phyloP scores from a whole-genome alignment of 2,113 vertebrate species.

The Perca flavescens region DNA sequence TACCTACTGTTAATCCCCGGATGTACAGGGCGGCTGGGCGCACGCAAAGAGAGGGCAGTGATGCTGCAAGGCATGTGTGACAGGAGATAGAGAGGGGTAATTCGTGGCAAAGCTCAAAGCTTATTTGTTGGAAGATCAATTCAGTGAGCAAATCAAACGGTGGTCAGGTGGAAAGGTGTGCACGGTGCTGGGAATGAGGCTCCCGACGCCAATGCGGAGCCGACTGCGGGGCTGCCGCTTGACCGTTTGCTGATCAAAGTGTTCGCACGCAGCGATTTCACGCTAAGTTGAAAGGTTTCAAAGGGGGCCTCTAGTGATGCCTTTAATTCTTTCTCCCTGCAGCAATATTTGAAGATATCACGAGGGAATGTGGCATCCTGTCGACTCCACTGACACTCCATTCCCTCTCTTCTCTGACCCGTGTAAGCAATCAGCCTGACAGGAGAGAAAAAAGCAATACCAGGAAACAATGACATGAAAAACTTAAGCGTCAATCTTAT shows the following conservation, averaged over 20 bases:
- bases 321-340: slow-evolving; percentile 58
- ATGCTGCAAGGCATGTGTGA: slow-evolving; percentile 36
- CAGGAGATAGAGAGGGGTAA: slow-evolving; percentile 33
- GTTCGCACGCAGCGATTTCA: slow-evolving; percentile 68
- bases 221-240: slow-evolving; percentile 56
- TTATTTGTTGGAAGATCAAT: slow-evolving; percentile 70
- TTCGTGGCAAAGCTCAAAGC: slow-evolving; percentile 53
- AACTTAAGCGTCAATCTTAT: slow-evolving; percentile 3
- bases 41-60: slow-evolving; percentile 5
- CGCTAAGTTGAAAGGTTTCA: slow-evolving; percentile 77
- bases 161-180: slow-evolving; percentile 52
- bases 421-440: slow-evolving; percentile 47
- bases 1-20: slow-evolving; percentile 47
- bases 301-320: slow-evolving; percentile 69
- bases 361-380: slow-evolving; percentile 71
- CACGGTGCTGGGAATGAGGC: slow-evolving; percentile 18
- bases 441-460: slow-evolving; percentile 46
- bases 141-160: slow-evolving; percentile 64
- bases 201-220: slow-evolving; percentile 46
- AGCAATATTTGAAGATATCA: slow-evolving; percentile 74
- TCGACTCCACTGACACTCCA: slow-evolving; percentile 61
- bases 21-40: not conserved
- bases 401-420: slow-evolving; percentile 66
- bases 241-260: slow-evolving; percentile 82
- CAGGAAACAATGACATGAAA: slow-evolving; percentile 52